Conservation (phyloP, 2,888 invertebrate genomes). For the Polydesmus complanatus region DNA sequence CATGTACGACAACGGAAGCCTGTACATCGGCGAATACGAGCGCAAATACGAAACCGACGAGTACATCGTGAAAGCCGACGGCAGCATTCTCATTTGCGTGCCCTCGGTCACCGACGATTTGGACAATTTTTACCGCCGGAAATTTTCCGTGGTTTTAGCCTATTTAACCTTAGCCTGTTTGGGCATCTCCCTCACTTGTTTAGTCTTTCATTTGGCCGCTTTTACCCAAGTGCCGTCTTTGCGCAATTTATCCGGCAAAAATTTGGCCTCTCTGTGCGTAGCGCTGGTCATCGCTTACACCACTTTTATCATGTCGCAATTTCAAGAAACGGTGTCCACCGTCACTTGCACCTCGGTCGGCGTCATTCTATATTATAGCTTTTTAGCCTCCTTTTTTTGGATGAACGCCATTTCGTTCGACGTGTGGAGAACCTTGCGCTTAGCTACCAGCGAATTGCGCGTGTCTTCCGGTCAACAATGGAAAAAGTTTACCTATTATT, state of each 20-base stretch:
- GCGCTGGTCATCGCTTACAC: conserved; percentile 37
- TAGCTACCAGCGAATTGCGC: conserved; percentile 36
- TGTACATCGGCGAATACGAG: conserved; percentile 30
- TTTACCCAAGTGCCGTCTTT: conserved; percentile 36
- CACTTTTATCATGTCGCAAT: conserved; percentile 35
- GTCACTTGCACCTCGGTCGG: conserved; percentile 33
- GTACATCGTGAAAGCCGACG: conserved; percentile 26
- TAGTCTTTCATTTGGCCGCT: conserved; percentile 35
- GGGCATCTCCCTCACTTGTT: conserved; percentile 36
- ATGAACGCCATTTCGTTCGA: conserved; percentile 41
- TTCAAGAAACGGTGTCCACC: conserved; percentile 23
- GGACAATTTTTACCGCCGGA: conserved; percentile 30
- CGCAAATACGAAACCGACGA: conserved; percentile 27
- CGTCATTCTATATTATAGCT: conserved; percentile 37
- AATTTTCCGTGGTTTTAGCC: conserved; percentile 29
- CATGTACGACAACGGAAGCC: conserved; percentile 27
- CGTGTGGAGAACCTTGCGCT: conserved; percentile 35
- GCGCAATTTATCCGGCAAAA: conserved; percentile 39
- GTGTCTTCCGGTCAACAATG: conserved; percentile 33
- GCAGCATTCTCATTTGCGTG: conserved; percentile 30
- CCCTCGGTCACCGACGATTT: conserved; percentile 22
- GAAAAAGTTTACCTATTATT: conserved; percentile 34
- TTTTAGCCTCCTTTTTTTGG: conserved; percentile 42
- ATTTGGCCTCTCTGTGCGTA: conserved; percentile 38
- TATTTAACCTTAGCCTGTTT: conserved; percentile 37